Evolutionary conservation across 1,140 invertebrate species (phyloP).

Genomic region (Latrodectus geometricus): DNA sequence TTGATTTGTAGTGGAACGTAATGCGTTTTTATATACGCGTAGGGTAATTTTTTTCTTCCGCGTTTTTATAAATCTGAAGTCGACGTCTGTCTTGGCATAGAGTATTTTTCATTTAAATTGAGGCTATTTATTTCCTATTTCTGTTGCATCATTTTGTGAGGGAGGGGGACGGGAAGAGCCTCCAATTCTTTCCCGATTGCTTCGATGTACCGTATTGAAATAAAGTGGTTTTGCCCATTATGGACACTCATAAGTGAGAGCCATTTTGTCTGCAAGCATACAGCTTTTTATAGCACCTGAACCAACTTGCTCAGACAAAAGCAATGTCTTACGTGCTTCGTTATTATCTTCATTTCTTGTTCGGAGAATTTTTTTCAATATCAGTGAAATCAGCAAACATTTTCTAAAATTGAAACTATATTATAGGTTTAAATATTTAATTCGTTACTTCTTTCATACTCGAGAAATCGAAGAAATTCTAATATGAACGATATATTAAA

Average conservation of each 20-base stretch:
- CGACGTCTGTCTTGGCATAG: neutral
- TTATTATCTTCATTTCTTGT: too few relatives aligned
- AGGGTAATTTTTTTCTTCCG: neutral
- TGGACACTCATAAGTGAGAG: neutral
- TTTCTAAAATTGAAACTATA: too few relatives aligned
- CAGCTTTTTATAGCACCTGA: too few relatives aligned
- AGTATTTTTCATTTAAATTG: conserved; percentile 40
- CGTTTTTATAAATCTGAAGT: neutral
- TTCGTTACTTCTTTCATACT: too few relatives aligned
- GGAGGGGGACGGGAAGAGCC: neutral
- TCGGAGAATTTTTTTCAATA: too few relatives aligned
- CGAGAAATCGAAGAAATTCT: too few relatives aligned
- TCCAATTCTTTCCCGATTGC: neutral
- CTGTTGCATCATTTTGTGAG: neutral
- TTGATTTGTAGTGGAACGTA: neutral
- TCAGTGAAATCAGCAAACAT: too few relatives aligned
- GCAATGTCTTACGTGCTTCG: too few relatives aligned
- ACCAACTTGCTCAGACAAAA: too few relatives aligned
- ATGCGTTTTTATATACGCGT: neutral
- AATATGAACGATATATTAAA: too few relatives aligned
- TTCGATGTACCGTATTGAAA: neutral
- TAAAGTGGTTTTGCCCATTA: neutral
- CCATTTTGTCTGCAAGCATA: neutral
- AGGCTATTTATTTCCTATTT: conserved; percentile 21
- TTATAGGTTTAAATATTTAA: too few relatives aligned